Percentiles rank a stretch among this genome's conserved stretches.
Evolutionary conservation across 2,888 invertebrate species (phyloP).

Genomic region (Sisyra terminalis): DNA sequence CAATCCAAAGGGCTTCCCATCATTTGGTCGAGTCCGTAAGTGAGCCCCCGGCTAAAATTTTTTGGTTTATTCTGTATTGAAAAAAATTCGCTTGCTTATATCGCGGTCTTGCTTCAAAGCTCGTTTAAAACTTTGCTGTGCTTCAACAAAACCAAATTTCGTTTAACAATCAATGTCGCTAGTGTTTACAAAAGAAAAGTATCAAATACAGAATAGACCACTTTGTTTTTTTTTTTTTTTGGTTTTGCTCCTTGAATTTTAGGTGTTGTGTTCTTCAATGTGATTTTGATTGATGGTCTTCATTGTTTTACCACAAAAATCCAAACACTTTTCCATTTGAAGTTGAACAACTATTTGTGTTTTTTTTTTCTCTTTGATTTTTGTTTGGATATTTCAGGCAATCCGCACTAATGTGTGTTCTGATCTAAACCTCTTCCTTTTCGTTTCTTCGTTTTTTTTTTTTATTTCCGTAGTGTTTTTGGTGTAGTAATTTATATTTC

Average conservation of each 20-base stretch:
- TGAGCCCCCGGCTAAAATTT: conserved; percentile 11
- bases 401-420: background rate
- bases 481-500: too few relatives aligned
- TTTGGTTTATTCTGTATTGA: too few relatives aligned
- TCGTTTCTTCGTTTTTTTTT: background rate
- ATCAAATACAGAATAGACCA: background rate
- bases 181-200: background rate
- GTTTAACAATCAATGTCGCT: background rate
- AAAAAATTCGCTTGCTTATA: too few relatives aligned
- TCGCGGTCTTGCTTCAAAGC: too few relatives aligned
- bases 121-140: too few relatives aligned
- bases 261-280: conserved; percentile 11
- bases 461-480: too few relatives aligned
- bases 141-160: background rate
- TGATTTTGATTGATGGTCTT: conserved; percentile 1
- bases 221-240: conserved; percentile 10
- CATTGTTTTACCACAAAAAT: background rate
- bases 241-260: conserved; percentile 12
- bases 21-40: conserved; percentile 28
- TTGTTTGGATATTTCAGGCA: background rate
- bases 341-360: background rate
- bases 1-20: conserved; percentile 25
- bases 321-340: too few relatives aligned
- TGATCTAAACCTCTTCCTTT: background rate
- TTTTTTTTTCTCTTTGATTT: background rate